Evolutionary conservation across 2,797 vertebrate genomes (phyloP), one percentile per base, ranked within the genome.

Genomic region (Pangasius krempfi): DNA sequence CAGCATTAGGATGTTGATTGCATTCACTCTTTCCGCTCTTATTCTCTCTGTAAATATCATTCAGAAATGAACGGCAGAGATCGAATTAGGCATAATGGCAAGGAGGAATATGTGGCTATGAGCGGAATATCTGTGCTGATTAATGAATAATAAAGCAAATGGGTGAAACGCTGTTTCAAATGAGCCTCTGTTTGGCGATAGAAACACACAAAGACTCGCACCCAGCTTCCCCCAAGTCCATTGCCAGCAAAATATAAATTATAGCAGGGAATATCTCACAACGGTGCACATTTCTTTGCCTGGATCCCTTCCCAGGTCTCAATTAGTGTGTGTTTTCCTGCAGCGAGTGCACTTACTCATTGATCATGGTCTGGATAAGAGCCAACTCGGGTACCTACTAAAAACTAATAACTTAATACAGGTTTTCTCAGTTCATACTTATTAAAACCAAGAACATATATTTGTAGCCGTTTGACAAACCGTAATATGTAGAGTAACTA

Each of bases 331-430:
- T 85, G 58, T 89, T 92, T 90, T 91, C 89, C 91, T 88, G 85
- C 85, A 93, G 91, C 92, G 90, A 88, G 90, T 86, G 88, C 86
- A 85, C 82, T 92, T 89, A 88, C 86, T 89, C 92, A 95, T 93
- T 91, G 94, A 95, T 95, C 94, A 93, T 92, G 5, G 14, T 88
- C 91, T 92, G 92, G 91, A 94, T 81, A 68, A 14, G 73, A 88
- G 91, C 93, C 90, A 70, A 70, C 82, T 79, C 73, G 81, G 91
- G 75, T 87, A 89, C 86, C 89, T 47, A 13, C 66, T 92, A 86
- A 44, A 81, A 85, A 50, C 84, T 27, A 85, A 85, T 58, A 56
- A 85, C 66, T 30, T 25, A 9, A 72, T 54, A 16, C 30, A 54
- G 27, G 5, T 85, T 56, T 54, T 25, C 66, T 56, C 18, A 7